A percentile compares a stretch with the other conserved stretches of the same genome.
phyloP scores from a whole-genome alignment of 2,888 invertebrate species.

The Tryphoninae sp. region DNA sequence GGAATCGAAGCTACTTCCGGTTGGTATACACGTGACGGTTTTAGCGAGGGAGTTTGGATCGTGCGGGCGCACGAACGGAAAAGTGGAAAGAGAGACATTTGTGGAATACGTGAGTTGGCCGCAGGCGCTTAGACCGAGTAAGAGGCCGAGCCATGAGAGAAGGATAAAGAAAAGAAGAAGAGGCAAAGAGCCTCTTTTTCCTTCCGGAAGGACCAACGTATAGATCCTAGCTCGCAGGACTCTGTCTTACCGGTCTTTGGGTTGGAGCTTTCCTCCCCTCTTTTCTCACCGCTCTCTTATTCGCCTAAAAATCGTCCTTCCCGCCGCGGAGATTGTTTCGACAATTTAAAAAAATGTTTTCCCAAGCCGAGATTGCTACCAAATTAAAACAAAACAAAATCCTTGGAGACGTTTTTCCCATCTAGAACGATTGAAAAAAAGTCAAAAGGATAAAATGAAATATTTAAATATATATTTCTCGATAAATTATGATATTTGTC shows the following conservation, averaged over 20 bases:
- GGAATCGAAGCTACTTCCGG: conserved; percentile 43
- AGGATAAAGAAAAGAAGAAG: conserved; percentile 8
- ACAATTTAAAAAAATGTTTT: background rate
- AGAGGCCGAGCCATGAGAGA: background rate
- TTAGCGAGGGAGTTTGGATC: background rate
- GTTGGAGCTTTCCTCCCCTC: background rate
- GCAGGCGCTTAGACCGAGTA: conserved; percentile 4
- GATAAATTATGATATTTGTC: too few species aligned
- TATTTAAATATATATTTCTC: too few species aligned
- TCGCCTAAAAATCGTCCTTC: background rate
- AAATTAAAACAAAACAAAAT: conserved; percentile 1
- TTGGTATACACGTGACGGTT: conserved; percentile 33
- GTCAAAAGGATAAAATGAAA: too few species aligned
- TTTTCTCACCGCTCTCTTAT: background rate
- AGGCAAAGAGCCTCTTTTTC: background rate
- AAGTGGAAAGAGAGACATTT: conserved; percentile 25
- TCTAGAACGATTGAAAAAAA: background rate
- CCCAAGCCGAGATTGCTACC: background rate
- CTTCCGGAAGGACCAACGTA: conserved; percentile 23
- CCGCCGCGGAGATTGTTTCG: background rate
- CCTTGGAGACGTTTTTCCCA: too few species aligned
- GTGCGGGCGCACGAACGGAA: background rate
- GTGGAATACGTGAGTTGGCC: conserved; percentile 45
- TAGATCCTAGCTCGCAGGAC: background rate
- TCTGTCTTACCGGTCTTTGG: background rate